Evolutionary conservation across 92 coral and sea anemone genomes (phyloP), one percentile per base, ranked within the genome.

Genomic region (Epizoanthus scotinus): DNA sequence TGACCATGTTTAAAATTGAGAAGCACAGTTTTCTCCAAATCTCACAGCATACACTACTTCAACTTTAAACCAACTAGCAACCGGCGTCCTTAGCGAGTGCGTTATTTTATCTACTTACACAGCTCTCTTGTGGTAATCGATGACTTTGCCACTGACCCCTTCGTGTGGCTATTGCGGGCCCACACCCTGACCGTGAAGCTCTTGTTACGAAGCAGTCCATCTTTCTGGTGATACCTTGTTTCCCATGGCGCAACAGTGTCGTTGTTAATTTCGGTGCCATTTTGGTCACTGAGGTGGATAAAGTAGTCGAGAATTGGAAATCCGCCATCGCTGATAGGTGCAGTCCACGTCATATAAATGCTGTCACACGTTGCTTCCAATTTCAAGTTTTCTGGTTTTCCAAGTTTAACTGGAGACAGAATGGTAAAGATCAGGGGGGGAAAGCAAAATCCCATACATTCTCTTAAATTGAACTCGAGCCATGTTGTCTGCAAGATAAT

Each of bases 311-410:
- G 49, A 22, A 70, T 13, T 6, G 75, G 75, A 13, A 49, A 12
- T 24, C 59, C 58, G 9, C 75, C 75, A 49, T 70, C 60, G 22
- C n/a, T 44, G 19, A 22, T 10, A 9, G 75, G 75, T 25, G 12
- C 28, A 59, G 2, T 24, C 75, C 75, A 70, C 52, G 20, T 26
- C 19, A 70, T 2, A 21, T 27, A 14, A 47, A 70, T n/a, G 28
- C 75, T 70, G 75, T 70, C 21, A 49, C 75, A 70, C 6, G 75
- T 22, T 7, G 75, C 29, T 19, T 25, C 15, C 55, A 70, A 10
- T 22, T 47, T 3, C 52, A 70, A 12, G 40, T 28, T 70, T 17
- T 55, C 14, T 25, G 75, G 75, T 13, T 14, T 70, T 10, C 54
- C 75, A 21, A 57, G 75, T 20, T 47, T 70, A 44, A 44, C 50